Conservation (phyloP, 35 echinoderm and acorn worm species). For the Heliocidaris erythrogramma region DNA sequence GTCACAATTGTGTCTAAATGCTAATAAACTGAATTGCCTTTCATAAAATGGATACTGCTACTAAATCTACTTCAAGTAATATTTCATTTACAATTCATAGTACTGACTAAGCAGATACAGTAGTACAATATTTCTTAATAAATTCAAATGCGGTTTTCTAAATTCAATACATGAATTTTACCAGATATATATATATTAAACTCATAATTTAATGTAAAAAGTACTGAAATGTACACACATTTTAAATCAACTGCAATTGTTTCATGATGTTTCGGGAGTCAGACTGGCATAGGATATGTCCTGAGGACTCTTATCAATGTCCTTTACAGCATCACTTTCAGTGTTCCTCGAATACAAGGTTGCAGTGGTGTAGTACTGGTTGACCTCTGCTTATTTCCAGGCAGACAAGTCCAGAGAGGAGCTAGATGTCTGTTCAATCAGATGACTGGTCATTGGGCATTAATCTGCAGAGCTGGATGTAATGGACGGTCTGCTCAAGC, state of each 20-base stretch:
- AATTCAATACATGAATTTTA: not conserved
- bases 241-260: not conserved
- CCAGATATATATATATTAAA: not conserved
- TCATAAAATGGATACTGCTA: not conserved
- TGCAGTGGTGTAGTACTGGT: too few species aligned
- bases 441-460: too few species aligned
- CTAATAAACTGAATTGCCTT: not conserved
- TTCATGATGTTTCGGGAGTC: not conserved
- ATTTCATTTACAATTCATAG: not conserved
- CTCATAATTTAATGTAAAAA: not conserved
- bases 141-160: not conserved
- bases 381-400: too few species aligned
- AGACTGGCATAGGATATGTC: not conserved
- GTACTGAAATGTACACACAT: not conserved
- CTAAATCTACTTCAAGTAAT: not conserved
- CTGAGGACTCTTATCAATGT: not conserved
- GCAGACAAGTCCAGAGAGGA: too few species aligned
- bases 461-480: too few species aligned
- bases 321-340: not conserved
- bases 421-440: too few species aligned
- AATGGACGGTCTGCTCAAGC: too few species aligned
- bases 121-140: not conserved
- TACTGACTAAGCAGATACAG: not conserved
- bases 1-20: too few species aligned
- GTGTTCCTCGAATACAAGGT: too few species aligned